Evolutionary conservation across 2,797 vertebrate species (phyloP).

Genomic region (Diglossa cyanea): DNA sequence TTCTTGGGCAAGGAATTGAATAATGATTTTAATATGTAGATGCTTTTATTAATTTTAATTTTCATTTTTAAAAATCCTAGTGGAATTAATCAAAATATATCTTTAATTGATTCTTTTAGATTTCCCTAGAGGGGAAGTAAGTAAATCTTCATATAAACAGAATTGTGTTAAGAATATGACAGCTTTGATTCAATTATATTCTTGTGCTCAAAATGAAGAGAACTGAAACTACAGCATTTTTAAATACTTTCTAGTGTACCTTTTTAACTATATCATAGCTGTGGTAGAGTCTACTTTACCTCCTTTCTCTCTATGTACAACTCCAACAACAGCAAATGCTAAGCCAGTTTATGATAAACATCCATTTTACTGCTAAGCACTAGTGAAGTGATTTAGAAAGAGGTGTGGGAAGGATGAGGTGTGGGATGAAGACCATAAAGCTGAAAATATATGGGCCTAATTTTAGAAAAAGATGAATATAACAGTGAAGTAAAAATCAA

Average conservation of each 20-base stretch:
- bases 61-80: background rate
- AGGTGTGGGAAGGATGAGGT: background rate
- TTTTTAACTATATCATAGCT: background rate
- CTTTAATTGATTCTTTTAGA: background rate
- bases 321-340: background rate
- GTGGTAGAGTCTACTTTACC: background rate
- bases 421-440: conserved; percentile 37
- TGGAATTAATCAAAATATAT: background rate
- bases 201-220: background rate
- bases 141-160: background rate
- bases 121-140: background rate
- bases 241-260: background rate
- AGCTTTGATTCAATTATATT: background rate
- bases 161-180: background rate
- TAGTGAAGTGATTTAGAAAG: conserved; percentile 45
- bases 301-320: background rate
- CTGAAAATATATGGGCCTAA: conserved; percentile 35
- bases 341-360: conserved; percentile 13
- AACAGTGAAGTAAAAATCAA: conserved; percentile 62
- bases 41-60: background rate
- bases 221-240: background rate
- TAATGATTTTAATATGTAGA: background rate
- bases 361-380: conserved; percentile 19
- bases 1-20: background rate
- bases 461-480: conserved; percentile 61